phyloP scores from a whole-genome alignment of 30 jellyfish, hydroid and myxozoan species.

The Mastigias papua region DNA sequence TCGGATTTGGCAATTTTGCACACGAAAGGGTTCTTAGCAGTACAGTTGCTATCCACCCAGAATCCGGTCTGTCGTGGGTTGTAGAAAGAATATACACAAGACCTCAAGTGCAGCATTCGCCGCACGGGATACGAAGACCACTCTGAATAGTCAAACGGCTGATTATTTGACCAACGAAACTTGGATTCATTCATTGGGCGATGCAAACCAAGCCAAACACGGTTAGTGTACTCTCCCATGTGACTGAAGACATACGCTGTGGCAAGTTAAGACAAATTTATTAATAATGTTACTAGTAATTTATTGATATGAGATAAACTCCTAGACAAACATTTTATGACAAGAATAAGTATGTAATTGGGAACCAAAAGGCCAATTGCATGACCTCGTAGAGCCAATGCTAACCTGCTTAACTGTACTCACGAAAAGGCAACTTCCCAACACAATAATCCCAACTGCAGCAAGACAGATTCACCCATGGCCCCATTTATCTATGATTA shows the following conservation, averaged over 20 bases:
- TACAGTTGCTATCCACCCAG: slow-evolving; percentile 86
- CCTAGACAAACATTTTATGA: too few species aligned
- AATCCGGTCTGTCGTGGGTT: slow-evolving; percentile 47
- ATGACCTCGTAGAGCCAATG: too few species aligned
- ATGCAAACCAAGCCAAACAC: slow-evolving; percentile 93
- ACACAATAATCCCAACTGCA: too few species aligned
- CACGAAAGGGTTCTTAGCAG: slow-evolving; percentile 71
- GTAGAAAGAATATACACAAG: slow-evolving; percentile 46
- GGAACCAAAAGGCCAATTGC: too few species aligned
- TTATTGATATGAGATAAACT: neutral
- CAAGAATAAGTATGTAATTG: too few species aligned
- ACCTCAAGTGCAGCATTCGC: slow-evolving; percentile 36
- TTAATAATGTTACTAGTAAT: neutral
- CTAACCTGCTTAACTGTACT: too few species aligned
- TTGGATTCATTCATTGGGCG: slow-evolving; percentile 60
- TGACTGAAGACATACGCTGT: slow-evolving; percentile 80
- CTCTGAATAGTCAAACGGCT: slow-evolving; percentile 71
- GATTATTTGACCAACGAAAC: slow-evolving; percentile 87
- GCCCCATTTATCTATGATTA: too few species aligned
- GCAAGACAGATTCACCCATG: too few species aligned
- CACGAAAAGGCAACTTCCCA: too few species aligned
- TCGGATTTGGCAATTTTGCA: slow-evolving; percentile 87
- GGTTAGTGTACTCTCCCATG: slow-evolving; percentile 68
- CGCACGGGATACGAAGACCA: slow-evolving; percentile 74
- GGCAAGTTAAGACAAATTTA: neutral